These are phyloP conservation scores for Chamaetylas fuelleborni DNA, from an alignment of 2,113 vertebrate genomes.

Conservation along the genomic window DNA sequence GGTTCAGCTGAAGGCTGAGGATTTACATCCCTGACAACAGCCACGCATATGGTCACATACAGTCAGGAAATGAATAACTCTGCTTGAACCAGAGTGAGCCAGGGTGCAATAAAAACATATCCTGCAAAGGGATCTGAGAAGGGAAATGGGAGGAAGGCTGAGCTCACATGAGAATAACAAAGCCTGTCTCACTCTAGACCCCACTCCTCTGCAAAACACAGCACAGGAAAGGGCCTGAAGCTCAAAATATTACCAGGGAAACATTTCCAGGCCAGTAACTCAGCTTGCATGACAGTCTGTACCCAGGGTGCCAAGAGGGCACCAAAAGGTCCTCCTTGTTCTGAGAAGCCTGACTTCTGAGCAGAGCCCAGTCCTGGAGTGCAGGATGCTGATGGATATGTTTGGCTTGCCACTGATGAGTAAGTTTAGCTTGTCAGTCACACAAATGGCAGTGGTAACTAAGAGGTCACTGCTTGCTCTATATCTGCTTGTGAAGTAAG, in stretches of 20 bases:
- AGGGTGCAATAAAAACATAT: constrained; percentile 38
- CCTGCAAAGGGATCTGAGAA: not conserved
- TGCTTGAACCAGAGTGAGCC: not conserved
- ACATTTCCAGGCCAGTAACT: not conserved
- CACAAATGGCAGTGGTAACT: not conserved
- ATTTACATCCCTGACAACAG: constrained; percentile 27
- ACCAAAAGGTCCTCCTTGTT: not conserved
- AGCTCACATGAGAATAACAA: constrained; percentile 21
- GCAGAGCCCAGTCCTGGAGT: not conserved
- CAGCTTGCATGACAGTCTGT: not conserved
- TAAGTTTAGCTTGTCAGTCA: not conserved
- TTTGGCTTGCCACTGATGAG: not conserved
- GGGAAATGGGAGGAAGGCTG: constrained; percentile 38
- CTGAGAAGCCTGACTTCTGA: not conserved
- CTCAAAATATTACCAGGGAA: not conserved
- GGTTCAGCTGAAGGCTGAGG: not conserved
- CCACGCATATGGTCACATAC: not conserved
- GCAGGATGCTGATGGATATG: not conserved
- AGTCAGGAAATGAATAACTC: constrained; percentile 49
- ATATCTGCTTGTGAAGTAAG: not conserved
- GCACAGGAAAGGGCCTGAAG: not conserved
- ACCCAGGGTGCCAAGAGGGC: not conserved
- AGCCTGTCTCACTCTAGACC: not conserved
- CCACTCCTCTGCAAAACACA: not conserved
- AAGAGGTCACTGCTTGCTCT: not conserved